Evolutionary conservation across 2,113 vertebrate genomes (phyloP).

Genomic region (Bubo scandiacus): DNA sequence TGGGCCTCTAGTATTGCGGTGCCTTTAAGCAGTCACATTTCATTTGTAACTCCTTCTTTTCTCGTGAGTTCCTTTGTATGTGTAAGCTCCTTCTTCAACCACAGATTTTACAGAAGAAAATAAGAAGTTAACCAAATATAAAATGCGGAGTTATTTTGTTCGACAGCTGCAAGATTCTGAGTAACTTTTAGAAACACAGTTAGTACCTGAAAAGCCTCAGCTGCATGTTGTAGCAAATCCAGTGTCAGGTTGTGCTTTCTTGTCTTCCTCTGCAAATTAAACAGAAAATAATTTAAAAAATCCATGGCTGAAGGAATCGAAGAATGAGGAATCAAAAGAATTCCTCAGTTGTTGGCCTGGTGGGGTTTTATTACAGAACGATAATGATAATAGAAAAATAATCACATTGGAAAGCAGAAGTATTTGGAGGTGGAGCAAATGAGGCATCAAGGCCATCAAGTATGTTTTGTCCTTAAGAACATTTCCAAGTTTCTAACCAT

Average conservation of each 20-base stretch:
- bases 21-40: not conserved
- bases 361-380: slow-evolving; percentile 66
- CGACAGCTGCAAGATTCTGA: not conserved
- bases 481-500: slow-evolving; percentile 66
- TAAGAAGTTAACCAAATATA: not conserved
- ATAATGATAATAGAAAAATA: slow-evolving; percentile 59
- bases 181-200: not conserved
- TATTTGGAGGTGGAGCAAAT: slow-evolving; percentile 48
- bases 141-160: not conserved
- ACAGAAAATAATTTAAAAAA: not conserved
- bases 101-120: not conserved
- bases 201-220: slow-evolving; percentile 15
- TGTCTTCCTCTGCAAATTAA: slow-evolving; percentile 24
- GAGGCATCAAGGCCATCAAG: slow-evolving; percentile 43
- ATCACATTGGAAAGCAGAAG: slow-evolving; percentile 52
- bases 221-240: slow-evolving; percentile 44
- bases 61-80: not conserved
- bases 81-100: not conserved
- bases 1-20: not conserved
- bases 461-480: slow-evolving; percentile 62
- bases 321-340: slow-evolving; percentile 27
- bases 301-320: not conserved
- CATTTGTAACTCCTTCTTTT: not conserved
- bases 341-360: slow-evolving; percentile 53
- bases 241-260: not conserved